Percentiles rank a stretch among this genome's conserved stretches.
phyloP scores from a whole-genome alignment of 1,140 invertebrate genomes.

The Halictus rubicundus region DNA sequence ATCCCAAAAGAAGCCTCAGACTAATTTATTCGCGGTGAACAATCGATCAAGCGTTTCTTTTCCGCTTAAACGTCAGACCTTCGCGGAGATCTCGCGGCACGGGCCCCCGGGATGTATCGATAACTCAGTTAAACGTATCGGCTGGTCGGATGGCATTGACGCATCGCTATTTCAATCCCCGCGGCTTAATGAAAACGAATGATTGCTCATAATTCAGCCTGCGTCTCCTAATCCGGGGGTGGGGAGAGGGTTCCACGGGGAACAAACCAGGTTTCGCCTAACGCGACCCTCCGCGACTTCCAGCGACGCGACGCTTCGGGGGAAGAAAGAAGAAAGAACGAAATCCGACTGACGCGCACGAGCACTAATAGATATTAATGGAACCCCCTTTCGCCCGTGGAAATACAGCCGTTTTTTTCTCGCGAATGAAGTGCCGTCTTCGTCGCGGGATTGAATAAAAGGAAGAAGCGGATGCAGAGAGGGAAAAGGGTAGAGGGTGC shows the following conservation, averaged over 20 bases:
- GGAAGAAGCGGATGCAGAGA: background rate
- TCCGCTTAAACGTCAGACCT: too few species aligned
- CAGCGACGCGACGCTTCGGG: too few species aligned
- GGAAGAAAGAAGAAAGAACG: slow-evolving; percentile 36
- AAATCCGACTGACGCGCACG: slow-evolving; percentile 65
- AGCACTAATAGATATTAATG: slow-evolving; percentile 74
- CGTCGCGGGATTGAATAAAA: slow-evolving; percentile 27
- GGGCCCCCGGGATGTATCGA: slow-evolving; percentile 24
- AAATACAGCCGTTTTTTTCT: slow-evolving; percentile 56
- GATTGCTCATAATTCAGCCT: slow-evolving; percentile 61
- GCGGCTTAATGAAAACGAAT: slow-evolving; percentile 63
- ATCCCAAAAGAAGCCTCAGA: too few species aligned
- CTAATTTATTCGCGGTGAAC: too few species aligned
- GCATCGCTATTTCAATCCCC: slow-evolving; percentile 19
- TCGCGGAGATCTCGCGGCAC: too few species aligned
- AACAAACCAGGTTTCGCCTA: too few species aligned
- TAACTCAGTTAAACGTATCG: slow-evolving; percentile 46
- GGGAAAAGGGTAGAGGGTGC: background rate
- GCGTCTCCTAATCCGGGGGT: slow-evolving; percentile 16
- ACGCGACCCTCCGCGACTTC: too few species aligned
- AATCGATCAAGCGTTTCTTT: too few species aligned
- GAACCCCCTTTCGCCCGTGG: slow-evolving; percentile 58
- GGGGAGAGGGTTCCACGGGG: too few species aligned
- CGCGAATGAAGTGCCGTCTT: slow-evolving; percentile 42
- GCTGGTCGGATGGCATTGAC: slow-evolving; percentile 21